Base-by-base conservation (phyloP, 2,888 invertebrate genomes). In the Eupeodes luniger region DNA sequence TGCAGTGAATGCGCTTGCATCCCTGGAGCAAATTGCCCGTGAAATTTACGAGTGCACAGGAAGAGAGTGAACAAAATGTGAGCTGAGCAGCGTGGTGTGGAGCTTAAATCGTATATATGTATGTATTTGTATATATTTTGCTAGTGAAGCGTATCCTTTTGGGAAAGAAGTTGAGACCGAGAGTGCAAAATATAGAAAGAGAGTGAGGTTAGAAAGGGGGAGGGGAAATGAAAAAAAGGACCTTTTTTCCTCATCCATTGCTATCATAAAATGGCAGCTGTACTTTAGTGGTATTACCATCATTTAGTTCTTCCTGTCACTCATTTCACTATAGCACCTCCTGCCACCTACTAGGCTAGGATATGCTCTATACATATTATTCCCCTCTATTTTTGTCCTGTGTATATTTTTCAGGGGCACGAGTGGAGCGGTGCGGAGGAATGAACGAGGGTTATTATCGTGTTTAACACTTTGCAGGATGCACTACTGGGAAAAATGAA, bases 221-320 rank as follows among this genome's bases (percentile, higher is more conserved):
- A n/a, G 16, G n/a, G n/a, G 51, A 70, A 59, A 59, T 36, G 14
- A 19, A 12, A 74, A 55, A 62, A 49, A 11, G 36, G 44, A 36
- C 51, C 57, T 55, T 59, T 59, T 51, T 70, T 49, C 34, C 44
- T 34, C 47, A 57, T 66, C 44, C 74, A 66, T 81, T 81, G 77
- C 79, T 70, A 76, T 81, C 87, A 87, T 87, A 87, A 87, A 87
- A 84, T 84, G 87, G 76, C 87, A 84, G 84, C 87, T 84, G 84
- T 87, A 74, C 87, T 84, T 80, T 76, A 84, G 80, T 80, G 80
- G 84, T 74, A 87, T 87, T 87, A 87, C 87, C 84, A 87, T 84
- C 87, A 84, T 87, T 87, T 87, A 84, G 76, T 66, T 84, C 72
- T 80, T 87, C 87, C 80, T 84, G 84, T 84, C 84, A 72, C 80